These are phyloP conservation scores for Drosophila nr. fundita DNA, from an alignment of 2,888 invertebrate species.

Conservation along the genomic window DNA sequence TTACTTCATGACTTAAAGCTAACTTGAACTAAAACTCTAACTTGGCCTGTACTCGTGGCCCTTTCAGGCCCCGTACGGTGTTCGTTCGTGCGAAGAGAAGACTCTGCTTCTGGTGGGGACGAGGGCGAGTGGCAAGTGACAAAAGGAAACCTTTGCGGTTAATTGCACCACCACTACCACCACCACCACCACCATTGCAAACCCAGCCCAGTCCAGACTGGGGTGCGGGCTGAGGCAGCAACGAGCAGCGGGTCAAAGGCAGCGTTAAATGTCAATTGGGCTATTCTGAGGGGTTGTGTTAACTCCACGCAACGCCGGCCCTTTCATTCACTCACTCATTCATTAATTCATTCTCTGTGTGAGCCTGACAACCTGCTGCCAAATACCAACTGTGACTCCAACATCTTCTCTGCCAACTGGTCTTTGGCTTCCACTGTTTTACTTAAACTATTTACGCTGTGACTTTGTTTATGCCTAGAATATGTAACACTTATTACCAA, in stretches of 20 bases:
- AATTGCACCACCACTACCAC: conserved; percentile 67
- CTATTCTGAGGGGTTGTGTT: conserved; percentile 46
- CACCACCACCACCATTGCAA: conserved; percentile 1
- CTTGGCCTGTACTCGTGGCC: conserved; percentile 2
- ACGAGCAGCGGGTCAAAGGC: conserved; percentile 56
- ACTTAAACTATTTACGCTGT: background rate
- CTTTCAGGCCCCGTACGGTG: background rate
- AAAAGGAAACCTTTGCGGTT: conserved; percentile 78
- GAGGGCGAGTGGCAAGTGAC: conserved; percentile 49
- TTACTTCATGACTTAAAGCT: conserved; percentile 73
- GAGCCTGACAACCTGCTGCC: conserved; percentile 50
- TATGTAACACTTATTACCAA: background rate
- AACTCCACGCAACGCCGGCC: conserved; percentile 9
- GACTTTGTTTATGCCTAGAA: no score
- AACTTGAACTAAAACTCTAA: conserved; percentile 7
- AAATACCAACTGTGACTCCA: conserved; percentile 9
- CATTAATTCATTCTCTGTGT: conserved; percentile 14
- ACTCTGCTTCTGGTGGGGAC: conserved; percentile 8
- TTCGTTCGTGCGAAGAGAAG: conserved; percentile 41
- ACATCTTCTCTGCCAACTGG: conserved; percentile 14
- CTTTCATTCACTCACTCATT: conserved; percentile 9
- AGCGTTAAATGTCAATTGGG: conserved; percentile 77
- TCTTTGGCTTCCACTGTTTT: background rate
- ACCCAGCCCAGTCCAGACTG: background rate
- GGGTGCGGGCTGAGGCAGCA: background rate